A percentile compares a stretch with the other conserved stretches of the same genome.
Conservation (phyloP, 92 coral and sea anemone species). For the Anthopleura xanthogrammica region DNA sequence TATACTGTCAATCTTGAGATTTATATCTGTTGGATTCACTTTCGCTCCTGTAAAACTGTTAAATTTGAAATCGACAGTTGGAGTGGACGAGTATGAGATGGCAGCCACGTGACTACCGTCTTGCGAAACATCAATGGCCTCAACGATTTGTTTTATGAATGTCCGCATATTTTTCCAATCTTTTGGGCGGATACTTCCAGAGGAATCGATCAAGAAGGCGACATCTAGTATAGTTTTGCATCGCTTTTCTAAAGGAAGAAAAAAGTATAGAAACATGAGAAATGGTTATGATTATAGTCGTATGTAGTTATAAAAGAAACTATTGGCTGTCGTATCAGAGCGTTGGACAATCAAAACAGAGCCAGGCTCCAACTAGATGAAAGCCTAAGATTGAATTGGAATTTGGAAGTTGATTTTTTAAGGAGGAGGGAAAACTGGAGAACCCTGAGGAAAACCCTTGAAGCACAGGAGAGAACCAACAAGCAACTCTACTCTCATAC, state of each 20-base stretch:
- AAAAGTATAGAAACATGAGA: neutral
- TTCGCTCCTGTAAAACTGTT: conserved; percentile 54
- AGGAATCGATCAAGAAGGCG: conserved; percentile 67
- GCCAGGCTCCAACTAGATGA: too few relatives aligned
- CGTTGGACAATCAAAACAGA: too few relatives aligned
- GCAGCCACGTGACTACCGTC: conserved; percentile 61
- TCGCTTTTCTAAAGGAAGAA: conserved; percentile 20
- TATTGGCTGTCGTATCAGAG: too few relatives aligned
- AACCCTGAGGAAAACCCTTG: too few relatives aligned
- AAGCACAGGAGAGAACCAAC: too few relatives aligned
- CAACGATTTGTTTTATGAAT: conserved; percentile 48
- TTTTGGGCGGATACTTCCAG: conserved; percentile 59
- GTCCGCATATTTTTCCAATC: conserved; percentile 51
- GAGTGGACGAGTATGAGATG: conserved; percentile 51
- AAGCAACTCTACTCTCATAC: too few relatives aligned
- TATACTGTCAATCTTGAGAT: conserved; percentile 45
- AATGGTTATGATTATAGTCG: neutral
- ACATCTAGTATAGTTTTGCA: conserved; percentile 55
- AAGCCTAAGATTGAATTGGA: too few relatives aligned
- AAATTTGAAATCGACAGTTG: conserved; percentile 62
- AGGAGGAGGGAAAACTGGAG: too few relatives aligned
- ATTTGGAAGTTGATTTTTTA: too few relatives aligned
- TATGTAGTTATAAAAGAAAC: too few relatives aligned
- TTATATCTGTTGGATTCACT: conserved; percentile 39
- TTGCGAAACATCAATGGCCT: conserved; percentile 49